phyloP scores from a whole-genome alignment of 1,140 invertebrate genomes.

The Tetramorium simillimum region DNA sequence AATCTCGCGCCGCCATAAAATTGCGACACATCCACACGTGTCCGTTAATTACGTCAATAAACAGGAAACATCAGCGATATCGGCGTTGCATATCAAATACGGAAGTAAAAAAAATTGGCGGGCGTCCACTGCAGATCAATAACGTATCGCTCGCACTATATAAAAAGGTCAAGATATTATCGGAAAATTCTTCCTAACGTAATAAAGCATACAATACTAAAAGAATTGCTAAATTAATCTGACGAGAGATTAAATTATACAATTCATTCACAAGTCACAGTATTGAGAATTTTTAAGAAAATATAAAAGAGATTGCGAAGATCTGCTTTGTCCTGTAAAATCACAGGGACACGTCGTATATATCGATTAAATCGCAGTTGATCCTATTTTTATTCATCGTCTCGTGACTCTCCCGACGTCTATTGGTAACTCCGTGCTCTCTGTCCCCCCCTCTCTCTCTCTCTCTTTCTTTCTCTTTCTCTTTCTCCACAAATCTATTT shows the following conservation, averaged over 20 bases:
- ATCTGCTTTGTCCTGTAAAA: neutral
- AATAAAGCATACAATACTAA: neutral
- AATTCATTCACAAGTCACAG: neutral
- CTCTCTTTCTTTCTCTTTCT: neutral
- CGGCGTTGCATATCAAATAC: slow-evolving; percentile 10
- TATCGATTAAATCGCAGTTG: slow-evolving; percentile 27
- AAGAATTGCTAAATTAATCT: neutral
- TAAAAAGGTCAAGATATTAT: neutral
- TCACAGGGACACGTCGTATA: neutral
- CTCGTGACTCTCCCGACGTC: neutral
- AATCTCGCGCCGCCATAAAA: neutral
- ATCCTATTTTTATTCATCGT: slow-evolving; percentile 35
- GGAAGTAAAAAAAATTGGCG: neutral
- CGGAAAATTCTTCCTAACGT: neutral
- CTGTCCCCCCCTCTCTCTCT: neutral
- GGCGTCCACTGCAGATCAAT: slow-evolving; percentile 9
- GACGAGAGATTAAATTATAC: neutral
- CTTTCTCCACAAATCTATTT: slow-evolving; percentile 20
- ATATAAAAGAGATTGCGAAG: neutral
- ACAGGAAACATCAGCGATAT: slow-evolving; percentile 11
- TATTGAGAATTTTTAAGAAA: neutral
- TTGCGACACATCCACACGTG: neutral
- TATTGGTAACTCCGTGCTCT: slow-evolving; percentile 11
- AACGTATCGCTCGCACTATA: slow-evolving; percentile 5
- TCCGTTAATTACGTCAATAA: slow-evolving; percentile 6